phyloP scores from a whole-genome alignment of 2,888 invertebrate species.

The Aleiodes alternator region DNA sequence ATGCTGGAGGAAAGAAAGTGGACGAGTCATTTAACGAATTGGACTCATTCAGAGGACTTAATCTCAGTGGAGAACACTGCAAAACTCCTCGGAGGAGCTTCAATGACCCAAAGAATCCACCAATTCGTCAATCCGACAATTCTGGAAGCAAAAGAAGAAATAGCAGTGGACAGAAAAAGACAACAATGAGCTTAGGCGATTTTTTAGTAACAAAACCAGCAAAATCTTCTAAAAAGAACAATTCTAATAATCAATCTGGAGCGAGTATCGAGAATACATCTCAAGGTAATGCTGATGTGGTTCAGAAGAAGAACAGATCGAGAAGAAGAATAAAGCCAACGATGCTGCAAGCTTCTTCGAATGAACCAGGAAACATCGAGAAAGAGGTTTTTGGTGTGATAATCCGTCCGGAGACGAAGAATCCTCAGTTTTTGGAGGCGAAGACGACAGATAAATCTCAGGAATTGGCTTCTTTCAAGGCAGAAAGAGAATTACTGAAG shows the following conservation, averaged over 20 bases:
- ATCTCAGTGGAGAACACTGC: conserved; percentile 41
- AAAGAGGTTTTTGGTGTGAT: conserved; percentile 62
- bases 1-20: conserved; percentile 43
- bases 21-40: conserved; percentile 41
- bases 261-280: conserved; percentile 40
- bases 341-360: conserved; percentile 56
- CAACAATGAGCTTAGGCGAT: conserved; percentile 61
- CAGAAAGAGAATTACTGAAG: conserved; percentile 64
- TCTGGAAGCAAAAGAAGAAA: conserved; percentile 47
- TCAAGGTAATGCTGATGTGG: conserved; percentile 47
- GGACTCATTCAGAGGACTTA: background rate
- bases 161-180: conserved; percentile 54
- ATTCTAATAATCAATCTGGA: conserved; percentile 46
- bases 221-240: conserved; percentile 53
- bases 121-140: conserved; percentile 14
- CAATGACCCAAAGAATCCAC: conserved; percentile 34
- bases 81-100: conserved; percentile 43
- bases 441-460: conserved; percentile 59
- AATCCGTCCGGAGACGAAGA: conserved; percentile 59
- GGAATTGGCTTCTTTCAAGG: conserved; percentile 60
- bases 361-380: conserved; percentile 58
- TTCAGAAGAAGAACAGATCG: conserved; percentile 38
- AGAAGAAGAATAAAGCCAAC: conserved; percentile 66
- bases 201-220: conserved; percentile 57
- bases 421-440: conserved; percentile 65